Evolutionary conservation across 2,797 vertebrate species (phyloP), one percentile per base, ranked within the genome.

Genomic region (Tinamus major): DNA sequence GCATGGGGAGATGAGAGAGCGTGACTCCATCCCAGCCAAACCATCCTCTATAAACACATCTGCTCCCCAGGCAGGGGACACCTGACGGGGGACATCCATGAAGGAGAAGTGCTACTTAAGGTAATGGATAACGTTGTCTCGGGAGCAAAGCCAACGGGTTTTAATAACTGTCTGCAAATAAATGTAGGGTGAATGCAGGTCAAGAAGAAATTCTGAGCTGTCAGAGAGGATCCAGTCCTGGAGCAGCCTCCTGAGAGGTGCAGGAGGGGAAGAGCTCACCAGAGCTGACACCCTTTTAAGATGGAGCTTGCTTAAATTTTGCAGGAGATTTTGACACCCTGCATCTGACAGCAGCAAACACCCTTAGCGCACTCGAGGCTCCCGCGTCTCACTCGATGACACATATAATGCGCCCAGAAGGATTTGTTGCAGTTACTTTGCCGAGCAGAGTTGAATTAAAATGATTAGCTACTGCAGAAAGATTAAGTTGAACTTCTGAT

Each of bases 361-460:
- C n/a, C 14, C 11, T 9, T 42, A 71, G 10, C 23, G 51, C 26
- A 56, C 31, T 11, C 2, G 1, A 53, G 21, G 12, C 46, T 39
- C 18, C 55, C 61, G 23, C 16, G n/a, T 18, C 29, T 69, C 59
- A 24, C 35, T 31, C 0, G 0, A 42, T 59, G 55, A 51, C 77
- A 33, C 0, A 0, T 8, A 0, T 9, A 27, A 48, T 3, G 33
- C 35, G 35, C 31, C 15, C 5, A 46, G 3, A 37, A 67, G 42
- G 51, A 67, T 58, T 65, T 56, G 18, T 5, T 59, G 17, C 55
- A 68, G 63, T 26, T 68, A 31, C 51, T 76, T 81, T 83, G 62
- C 46, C 79, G 63, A 80, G 59, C 16, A 76, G 48, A 77, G 49
- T 1, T 64, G 41, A 78, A 84, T 70, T 24, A 64, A 51, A 85